Percentiles rank a stretch among this genome's conserved stretches.
phyloP scores from a whole-genome alignment of 1,140 invertebrate species.

The Drosophila aff. region DNA sequence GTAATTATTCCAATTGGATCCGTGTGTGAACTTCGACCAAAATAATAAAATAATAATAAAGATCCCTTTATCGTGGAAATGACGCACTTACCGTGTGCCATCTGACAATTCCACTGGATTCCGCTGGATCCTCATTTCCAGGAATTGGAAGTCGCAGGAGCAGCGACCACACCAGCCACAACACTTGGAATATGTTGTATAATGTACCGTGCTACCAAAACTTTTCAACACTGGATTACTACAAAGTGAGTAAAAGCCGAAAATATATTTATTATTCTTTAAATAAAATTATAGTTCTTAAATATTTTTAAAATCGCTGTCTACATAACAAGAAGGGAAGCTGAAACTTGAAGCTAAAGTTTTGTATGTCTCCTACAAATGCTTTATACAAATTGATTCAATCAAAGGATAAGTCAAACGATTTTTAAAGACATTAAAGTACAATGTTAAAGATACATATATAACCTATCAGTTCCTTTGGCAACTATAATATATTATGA shows the following conservation, averaged over 20 bases:
- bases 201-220: conserved; percentile 85
- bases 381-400: too few relatives aligned
- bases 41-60: not conserved
- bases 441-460: too few relatives aligned
- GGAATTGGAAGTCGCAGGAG: conserved; percentile 14
- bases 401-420: too few relatives aligned
- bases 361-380: too few relatives aligned
- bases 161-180: conserved; percentile 41
- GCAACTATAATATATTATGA: too few relatives aligned
- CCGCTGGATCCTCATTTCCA: conserved; percentile 6
- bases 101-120: conserved; percentile 22
- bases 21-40: conserved; percentile 14
- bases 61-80: conserved; percentile 3
- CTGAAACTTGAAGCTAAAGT: too few relatives aligned
- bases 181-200: conserved; percentile 84
- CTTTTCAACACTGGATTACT: conserved; percentile 85
- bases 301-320: too few relatives aligned
- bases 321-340: too few relatives aligned
- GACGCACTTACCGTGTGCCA: not conserved
- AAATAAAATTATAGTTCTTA: not conserved
- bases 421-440: too few relatives aligned
- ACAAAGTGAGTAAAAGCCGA: conserved; percentile 67
- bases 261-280: not conserved
- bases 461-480: too few relatives aligned
- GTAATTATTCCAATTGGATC: not conserved